Base-by-base conservation (phyloP, 2,113 vertebrate genomes). In the Microcebus lehilahytsara region DNA sequence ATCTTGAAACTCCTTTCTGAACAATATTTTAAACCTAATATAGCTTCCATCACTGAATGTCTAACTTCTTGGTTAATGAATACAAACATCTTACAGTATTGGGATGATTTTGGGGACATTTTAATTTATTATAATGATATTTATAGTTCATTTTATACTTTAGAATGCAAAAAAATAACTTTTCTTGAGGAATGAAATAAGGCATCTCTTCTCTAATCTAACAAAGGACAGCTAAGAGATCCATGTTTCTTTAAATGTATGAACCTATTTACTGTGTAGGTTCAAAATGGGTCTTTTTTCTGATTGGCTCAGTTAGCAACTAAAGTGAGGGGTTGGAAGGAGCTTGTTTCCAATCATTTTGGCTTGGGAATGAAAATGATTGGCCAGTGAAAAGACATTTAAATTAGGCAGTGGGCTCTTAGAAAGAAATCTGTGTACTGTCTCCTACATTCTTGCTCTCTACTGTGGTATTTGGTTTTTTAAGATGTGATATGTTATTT, bases 401-500 rank as follows among this genome's bases (percentile, higher is more conserved):
- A 96, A 94, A 95, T 96, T 75, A 95, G 74, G 23, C 58, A 96
- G 22, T 93, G 87, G 95, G 81, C 92, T 98, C 97, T 97, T 97
- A 96, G 96, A 92, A 97, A 95, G 94, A 98, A 97, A 97, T 96
- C 66, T 94, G 23, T 96, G 95, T 91, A 86, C 71, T 71, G 72
- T 95, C 92, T 96, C 12, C 86, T 96, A 95, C n/a, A 87, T 95
- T 97, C 96, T 96, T 98, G 98, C 97, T 98, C 92, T 98, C 97
- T 97, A 93, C 71, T 96, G 91, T 89, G 79, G 27, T 62, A 42
- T 96, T 92, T 79, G 53, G 2, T 97, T 97, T 97, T 97, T 96
- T 95, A 98, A 97, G 97, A 98, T 98, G 97, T 97, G 97, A 97
- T 98, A 97, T 74, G 95, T 98, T 98, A 96, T 94, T 97, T 74